Base-by-base conservation (phyloP, 2,888 invertebrate genomes). In the Mycogona germanica region DNA sequence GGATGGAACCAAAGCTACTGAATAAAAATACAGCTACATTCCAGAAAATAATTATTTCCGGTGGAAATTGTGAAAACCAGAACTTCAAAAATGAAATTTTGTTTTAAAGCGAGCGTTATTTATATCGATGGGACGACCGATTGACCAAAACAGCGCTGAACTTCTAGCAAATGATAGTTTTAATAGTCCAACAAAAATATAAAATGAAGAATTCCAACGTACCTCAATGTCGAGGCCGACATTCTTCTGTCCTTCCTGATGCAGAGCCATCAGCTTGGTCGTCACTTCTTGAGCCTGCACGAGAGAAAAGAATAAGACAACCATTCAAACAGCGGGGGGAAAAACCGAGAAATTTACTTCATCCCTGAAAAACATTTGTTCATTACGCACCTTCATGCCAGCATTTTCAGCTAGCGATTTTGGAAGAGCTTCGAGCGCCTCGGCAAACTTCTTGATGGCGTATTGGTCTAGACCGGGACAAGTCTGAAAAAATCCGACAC, bases 381-480 rank as follows among this genome's bases (percentile, higher is more conserved):
- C 23, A 53, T n/a, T n/a, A n/a, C 38, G 41, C 58, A 73, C 73
- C 70, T 87, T 87, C 30, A 85, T 78, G 25, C 98, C 98, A 44
- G 89, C 84, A 69, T 97, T 98, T 61, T 97, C 95, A 2, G 96
- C 88, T 53, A 99, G 73, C 1, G 88, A 84, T 68, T 89, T 87
- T 0, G 96, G 91, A 63, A 98, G 82, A 47, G 78, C 77, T 72
- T 97, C 95, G 14, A 98, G 73, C 2, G 96, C 89, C 59, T 72
- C 70, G 17, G 75, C 74, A 70, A 95, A 98, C 70, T 92, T 93
- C 61, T 92, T 80, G 14, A 96, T 87, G 12, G 97, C 88, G 71
- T 98, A 99, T 67, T 98, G 97, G 66, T 96, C 93, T 56, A 98
- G 73, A 1, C 97, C 97, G 1, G 95, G 88, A 53, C 91, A 75